Evolutionary conservation across 1,140 invertebrate species (phyloP).

Genomic region (Drosophila chauvacae): DNA sequence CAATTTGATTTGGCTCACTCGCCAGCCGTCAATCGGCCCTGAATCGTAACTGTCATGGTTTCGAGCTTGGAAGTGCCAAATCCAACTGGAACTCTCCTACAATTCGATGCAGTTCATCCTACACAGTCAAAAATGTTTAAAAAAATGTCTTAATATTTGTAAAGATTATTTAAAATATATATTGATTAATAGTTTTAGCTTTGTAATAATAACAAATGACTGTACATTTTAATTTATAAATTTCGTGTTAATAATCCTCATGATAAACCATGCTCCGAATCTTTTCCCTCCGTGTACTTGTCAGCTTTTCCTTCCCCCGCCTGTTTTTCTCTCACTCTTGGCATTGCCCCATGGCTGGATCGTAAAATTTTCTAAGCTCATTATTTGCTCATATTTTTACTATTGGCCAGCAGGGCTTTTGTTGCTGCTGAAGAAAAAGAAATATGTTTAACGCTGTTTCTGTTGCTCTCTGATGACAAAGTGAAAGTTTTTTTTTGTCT

Average conservation of each 20-base stretch:
- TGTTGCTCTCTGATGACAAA: slow-evolving; percentile 73
- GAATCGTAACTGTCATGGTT: slow-evolving; percentile 64
- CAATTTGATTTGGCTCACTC: slow-evolving; percentile 67
- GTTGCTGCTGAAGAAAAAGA: slow-evolving; percentile 39
- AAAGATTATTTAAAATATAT: neutral
- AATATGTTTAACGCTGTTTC: slow-evolving; percentile 66
- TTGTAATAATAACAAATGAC: too few relatives aligned
- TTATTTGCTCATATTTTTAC: slow-evolving; percentile 78
- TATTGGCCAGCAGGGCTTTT: slow-evolving; percentile 56
- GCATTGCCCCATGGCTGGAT: slow-evolving; percentile 44
- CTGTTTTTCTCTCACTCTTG: slow-evolving; percentile 17
- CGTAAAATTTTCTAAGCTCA: slow-evolving; percentile 80
- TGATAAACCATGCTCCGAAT: neutral
- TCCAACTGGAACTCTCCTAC: slow-evolving; percentile 27
- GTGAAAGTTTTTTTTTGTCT: slow-evolving; percentile 76
- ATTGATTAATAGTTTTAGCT: too few relatives aligned
- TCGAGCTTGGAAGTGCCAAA: slow-evolving; percentile 34
- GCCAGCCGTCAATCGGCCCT: slow-evolving; percentile 56
- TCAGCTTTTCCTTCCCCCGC: neutral
- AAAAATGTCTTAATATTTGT: neutral
- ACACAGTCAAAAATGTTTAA: neutral
- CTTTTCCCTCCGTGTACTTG: neutral
- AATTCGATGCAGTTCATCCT: slow-evolving; percentile 29
- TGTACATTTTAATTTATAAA: too few relatives aligned
- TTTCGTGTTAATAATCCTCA: neutral